These are phyloP conservation scores for Boulengeromyrus knoepffleri DNA, from an alignment of 2,113 vertebrate species.

Conservation along the genomic window DNA sequence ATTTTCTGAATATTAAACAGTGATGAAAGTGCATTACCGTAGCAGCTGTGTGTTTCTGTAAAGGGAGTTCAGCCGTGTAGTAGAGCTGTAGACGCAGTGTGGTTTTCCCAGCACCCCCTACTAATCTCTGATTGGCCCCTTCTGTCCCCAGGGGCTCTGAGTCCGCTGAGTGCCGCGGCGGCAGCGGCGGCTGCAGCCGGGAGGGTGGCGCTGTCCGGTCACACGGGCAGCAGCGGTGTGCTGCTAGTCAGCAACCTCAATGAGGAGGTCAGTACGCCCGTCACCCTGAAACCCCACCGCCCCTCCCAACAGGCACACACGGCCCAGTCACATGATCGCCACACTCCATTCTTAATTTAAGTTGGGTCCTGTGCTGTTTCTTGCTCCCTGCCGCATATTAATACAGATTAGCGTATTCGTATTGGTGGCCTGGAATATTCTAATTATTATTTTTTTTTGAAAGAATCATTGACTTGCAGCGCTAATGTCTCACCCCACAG, in stretches of 20 bases:
- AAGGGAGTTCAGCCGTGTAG: background rate
- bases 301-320: background rate
- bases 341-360: conserved; percentile 31
- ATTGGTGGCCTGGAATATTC: background rate
- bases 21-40: background rate
- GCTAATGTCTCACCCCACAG: background rate
- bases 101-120: background rate
- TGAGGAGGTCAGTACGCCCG: conserved; percentile 82
- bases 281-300: background rate
- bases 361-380: conserved; percentile 35
- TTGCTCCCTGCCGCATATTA: background rate
- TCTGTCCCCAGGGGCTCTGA: conserved; percentile 79
- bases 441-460: background rate
- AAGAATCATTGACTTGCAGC: background rate
- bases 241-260: conserved; percentile 97
- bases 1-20: background rate
- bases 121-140: background rate
- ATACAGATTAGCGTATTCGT: background rate
- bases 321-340: conserved; percentile 24
- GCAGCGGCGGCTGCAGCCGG: conserved; percentile 87
- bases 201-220: conserved; percentile 88
- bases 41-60: background rate
- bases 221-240: conserved; percentile 82
- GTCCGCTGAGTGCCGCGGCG: conserved; percentile 87
- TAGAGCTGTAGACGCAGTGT: background rate